Base-by-base conservation (phyloP, 1,140 invertebrate genomes). In the Danaus melanippus region DNA sequence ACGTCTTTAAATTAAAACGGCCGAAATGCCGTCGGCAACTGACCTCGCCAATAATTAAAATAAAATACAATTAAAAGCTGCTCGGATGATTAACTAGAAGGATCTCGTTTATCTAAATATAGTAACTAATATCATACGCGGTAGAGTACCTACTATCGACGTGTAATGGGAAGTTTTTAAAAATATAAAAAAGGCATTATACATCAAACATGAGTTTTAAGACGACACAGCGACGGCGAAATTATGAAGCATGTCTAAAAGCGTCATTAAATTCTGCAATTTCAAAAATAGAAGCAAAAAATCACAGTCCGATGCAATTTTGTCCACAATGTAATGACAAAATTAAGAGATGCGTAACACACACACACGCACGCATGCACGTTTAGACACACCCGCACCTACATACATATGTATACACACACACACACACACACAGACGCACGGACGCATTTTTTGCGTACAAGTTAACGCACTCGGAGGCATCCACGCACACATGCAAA, bases 311-410 rank as follows among this genome's bases (percentile, higher is more conserved):
- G 54, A 61, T 56, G 48, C 50, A 53, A 75, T 69, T 69, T 68
- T 40, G 70, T 62, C 49, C 56, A 67, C 67, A 66, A 64, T 62
- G 67, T 76, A 76, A 78, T 79, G 74, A 79, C 76, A 71, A 77
- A 79, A 81, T 81, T 74, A 77, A 77, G 71, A 73, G 72, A 74
- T 67, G 69, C 71, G 71, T 73, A 76, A 74, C 71, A 57, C 60
- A 66, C 62, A 46, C 49, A 60, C 59, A 56, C n/a, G n/a, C 58
- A 60, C 56, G 52, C 56, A 58, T 17, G 12, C 58, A 56, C 52
- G 60, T 54, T 49, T 15, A 43, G 41, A 53, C 49, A 17, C 21
- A 32, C 21, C 6, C 21, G 6, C 21, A 32, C 21, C 2, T 32
- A 7, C 21, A 32, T 8, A 64, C 51, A 21, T 51, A 60, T 46